Evolutionary conservation across 2,113 vertebrate species (phyloP).

Genomic region (Plecturocebus donacophilus): DNA sequence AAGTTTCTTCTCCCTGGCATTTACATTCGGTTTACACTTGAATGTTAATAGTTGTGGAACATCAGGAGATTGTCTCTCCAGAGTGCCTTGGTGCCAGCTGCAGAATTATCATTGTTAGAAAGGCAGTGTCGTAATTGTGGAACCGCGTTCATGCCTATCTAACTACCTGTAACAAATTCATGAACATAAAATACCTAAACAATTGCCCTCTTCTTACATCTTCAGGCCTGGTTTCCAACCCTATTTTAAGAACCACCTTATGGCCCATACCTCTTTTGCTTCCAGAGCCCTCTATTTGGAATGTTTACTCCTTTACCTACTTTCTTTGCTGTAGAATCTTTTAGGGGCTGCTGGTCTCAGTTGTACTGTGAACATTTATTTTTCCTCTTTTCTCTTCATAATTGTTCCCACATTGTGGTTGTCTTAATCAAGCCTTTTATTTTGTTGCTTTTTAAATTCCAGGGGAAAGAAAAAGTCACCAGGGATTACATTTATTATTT

Average conservation of each 20-base stretch:
- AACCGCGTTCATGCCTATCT: no score
- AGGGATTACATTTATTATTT: background rate
- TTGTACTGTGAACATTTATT: background rate
- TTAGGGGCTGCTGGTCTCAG: background rate
- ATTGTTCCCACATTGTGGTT: background rate
- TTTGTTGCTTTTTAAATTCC: slow-evolving; percentile 23
- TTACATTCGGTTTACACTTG: no score
- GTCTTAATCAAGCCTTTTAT: background rate
- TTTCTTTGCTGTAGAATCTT: background rate
- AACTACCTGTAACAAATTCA: background rate
- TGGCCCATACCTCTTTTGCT: background rate
- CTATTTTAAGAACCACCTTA: background rate
- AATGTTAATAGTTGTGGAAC: no score
- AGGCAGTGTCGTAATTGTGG: no score
- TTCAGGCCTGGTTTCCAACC: background rate
- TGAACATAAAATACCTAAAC: background rate
- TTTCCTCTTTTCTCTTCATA: background rate
- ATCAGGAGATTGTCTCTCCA: no score
- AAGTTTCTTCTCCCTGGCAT: no score
- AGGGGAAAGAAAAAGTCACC: background rate
- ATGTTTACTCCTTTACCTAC: background rate
- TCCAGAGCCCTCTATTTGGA: background rate
- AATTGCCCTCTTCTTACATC: background rate
- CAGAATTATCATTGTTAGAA: no score
- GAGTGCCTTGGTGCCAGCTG: no score